Evolutionary conservation across 2,113 vertebrate species (phyloP), one percentile per base, ranked within the genome.

Genomic region (Aegithalos caudatus): DNA sequence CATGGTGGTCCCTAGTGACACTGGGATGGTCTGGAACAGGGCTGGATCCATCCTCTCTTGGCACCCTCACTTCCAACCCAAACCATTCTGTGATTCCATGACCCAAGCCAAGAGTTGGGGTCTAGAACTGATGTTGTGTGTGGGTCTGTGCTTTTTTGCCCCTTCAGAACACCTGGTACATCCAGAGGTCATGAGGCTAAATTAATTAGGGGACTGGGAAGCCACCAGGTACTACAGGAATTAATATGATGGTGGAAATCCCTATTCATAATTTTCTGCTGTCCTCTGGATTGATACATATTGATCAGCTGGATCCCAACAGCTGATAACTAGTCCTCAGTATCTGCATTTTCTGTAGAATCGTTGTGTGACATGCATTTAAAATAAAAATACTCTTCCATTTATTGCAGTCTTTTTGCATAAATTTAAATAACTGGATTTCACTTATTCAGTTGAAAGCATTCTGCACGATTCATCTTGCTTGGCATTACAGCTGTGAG

Each of bases 1-100:
- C 61, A 37, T 2, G 2, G 24, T 51, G 44, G 17, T 57, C 51
- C 37, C 7, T 1, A 19, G 4, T 1, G 5, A 38, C 29, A 42
- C 15, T 4, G 3, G 16, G n/a, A 56, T 50, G 31, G 21, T 48
- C 23, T 16, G 6, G 31, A 45, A 24, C 28, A 64, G 35, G 23
- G 37, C 40, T 72, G 76, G 71, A 56, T 73, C 45, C 23, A 37
- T 45, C 24, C 54, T 76, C 6, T 53, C 23, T 38, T 82, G 40
- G 18, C 21, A 69, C 25, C 29, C 18, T 54, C n/a, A 29, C 24
- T 76, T 69, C 54, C 54, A 69, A 7, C n/a, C 8, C 31, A 48
- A 76, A 56, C 35, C 42, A 35, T 77, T 35, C 70, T 33, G 35
- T 54, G 79, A 76, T 27, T 90, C 71, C 25, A 33, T 33, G 15